A percentile compares a stretch with the other conserved stretches of the same genome.
These are phyloP conservation scores for Eulemur albifrons DNA, from an alignment of 2,797 vertebrate species.

Conservation along the genomic window DNA sequence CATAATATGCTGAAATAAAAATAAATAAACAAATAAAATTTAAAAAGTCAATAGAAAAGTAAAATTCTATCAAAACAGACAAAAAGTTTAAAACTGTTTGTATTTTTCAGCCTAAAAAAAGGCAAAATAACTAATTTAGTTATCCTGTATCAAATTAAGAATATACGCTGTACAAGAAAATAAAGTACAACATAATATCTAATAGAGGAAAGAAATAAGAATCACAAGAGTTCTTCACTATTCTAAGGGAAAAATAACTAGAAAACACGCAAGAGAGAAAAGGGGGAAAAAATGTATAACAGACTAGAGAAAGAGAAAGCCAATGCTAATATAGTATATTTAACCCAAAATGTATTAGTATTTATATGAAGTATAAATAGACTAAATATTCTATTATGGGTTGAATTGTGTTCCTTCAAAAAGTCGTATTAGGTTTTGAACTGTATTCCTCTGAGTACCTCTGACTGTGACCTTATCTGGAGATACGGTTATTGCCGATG, in stretches of 20 bases:
- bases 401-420: neutral
- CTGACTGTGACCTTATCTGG: neutral
- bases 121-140: neutral
- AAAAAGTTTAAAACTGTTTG: neutral
- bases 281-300: neutral
- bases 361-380: neutral
- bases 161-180: neutral
- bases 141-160: neutral
- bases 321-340: neutral
- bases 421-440: neutral
- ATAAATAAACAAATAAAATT: no score
- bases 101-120: neutral
- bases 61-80: neutral
- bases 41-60: neutral
- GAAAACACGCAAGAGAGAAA: neutral
- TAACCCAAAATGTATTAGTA: neutral
- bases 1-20: no score
- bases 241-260: neutral
- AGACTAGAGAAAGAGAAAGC: neutral
- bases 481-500: neutral
- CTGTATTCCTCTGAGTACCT: neutral
- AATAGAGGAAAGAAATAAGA: neutral
- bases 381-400: neutral
- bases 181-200: neutral
- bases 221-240: neutral